Conservation (phyloP, 2,113 vertebrate genomes). For the human (Homo sapiens) region DNA sequence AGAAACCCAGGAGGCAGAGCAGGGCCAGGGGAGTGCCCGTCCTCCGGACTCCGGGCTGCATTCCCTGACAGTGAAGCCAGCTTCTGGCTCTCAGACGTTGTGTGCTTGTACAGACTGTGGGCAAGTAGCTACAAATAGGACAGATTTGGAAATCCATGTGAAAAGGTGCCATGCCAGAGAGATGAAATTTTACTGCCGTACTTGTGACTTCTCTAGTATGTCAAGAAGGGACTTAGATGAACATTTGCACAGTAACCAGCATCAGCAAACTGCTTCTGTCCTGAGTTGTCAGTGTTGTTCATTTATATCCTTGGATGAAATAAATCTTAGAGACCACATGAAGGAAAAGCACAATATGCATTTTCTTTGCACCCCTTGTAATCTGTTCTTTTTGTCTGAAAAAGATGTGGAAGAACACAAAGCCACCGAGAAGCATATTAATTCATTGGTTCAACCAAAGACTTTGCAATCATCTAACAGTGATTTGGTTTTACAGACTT, state of each 20-base stretch:
- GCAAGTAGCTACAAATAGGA: conserved; percentile 81
- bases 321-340: conserved; percentile 80
- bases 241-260: conserved; percentile 79
- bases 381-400: conserved; percentile 78
- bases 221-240: conserved; percentile 79
- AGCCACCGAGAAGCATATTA: conserved; percentile 72
- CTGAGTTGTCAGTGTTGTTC: conserved; percentile 82
- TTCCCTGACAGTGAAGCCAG: conserved; percentile 25
- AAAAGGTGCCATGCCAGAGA: conserved; percentile 84
- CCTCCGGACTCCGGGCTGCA: background rate
- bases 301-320: conserved; percentile 66
- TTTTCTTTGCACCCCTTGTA: conserved; percentile 79
- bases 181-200: conserved; percentile 78
- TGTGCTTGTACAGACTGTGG: conserved; percentile 85
- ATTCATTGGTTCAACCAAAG: conserved; percentile 62
- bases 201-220: conserved; percentile 79
- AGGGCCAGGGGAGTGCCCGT: background rate
- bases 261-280: conserved; percentile 65
- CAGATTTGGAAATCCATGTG: conserved; percentile 82
- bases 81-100: conserved; percentile 47
- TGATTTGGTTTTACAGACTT: conserved; percentile 61
- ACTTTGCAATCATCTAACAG: background rate
- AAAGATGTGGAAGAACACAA: conserved; percentile 81
- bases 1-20: conserved; percentile 46
- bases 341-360: conserved; percentile 78